Evolutionary conservation across 1,140 invertebrate species (phyloP).

Genomic region (Microplitis demolitor): DNA sequence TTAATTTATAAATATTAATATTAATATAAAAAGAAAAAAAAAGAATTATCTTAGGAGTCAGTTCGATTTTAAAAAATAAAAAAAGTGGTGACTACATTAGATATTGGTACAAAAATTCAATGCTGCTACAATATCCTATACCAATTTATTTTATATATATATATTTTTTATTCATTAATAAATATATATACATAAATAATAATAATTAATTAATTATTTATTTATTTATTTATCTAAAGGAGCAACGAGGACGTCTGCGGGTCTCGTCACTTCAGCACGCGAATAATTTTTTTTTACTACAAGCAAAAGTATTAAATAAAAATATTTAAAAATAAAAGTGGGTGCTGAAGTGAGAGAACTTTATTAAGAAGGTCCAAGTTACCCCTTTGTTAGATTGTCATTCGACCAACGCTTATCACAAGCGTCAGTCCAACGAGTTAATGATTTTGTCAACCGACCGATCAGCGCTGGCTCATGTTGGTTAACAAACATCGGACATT

Average conservation of each 20-base stretch:
- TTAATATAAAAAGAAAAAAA: neutral
- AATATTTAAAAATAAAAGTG: neutral
- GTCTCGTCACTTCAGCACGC: constrained; percentile 29
- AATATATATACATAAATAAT: constrained; percentile 5
- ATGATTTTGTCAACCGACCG: constrained; percentile 25
- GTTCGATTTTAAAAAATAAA: constrained; percentile 30
- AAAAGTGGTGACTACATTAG: constrained; percentile 55
- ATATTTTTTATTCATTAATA: constrained; percentile 4
- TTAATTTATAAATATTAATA: neutral
- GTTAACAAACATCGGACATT: constrained; percentile 33
- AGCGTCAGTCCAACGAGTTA: constrained; percentile 57
- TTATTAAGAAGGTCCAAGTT: constrained; percentile 43
- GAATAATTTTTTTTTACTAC: no score
- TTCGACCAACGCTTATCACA: constrained; percentile 51
- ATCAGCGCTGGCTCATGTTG: constrained; percentile 6
- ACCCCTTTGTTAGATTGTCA: constrained; percentile 53
- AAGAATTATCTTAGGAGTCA: neutral
- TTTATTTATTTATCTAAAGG: constrained; percentile 40
- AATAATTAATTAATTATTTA: constrained; percentile 17
- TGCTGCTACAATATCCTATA: constrained; percentile 55
- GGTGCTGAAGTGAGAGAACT: neutral
- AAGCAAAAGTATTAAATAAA: no score
- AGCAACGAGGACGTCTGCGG: constrained; percentile 48
- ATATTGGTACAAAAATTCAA: constrained; percentile 62
- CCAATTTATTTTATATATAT: constrained; percentile 39